Evolutionary conservation across 2,888 invertebrate species (phyloP).

Genomic region (Omphaloscelis lunosa): DNA sequence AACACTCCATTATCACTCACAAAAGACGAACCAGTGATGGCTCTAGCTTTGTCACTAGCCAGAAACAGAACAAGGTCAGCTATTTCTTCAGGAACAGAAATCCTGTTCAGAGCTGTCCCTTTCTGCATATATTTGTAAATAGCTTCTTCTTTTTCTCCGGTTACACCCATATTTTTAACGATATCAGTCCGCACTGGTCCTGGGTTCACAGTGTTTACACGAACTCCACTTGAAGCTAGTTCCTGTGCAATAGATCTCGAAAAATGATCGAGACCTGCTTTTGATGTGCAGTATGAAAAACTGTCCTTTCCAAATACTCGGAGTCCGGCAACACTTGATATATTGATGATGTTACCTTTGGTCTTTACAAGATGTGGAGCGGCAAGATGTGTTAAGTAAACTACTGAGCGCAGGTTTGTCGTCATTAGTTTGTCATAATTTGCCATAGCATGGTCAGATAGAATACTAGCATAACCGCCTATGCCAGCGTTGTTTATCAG

Average conservation of each 20-base stretch:
- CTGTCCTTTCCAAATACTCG: neutral
- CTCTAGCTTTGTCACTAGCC: constrained; percentile 36
- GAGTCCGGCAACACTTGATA: constrained; percentile 31
- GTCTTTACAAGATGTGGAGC: constrained; percentile 63
- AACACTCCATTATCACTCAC: constrained; percentile 40
- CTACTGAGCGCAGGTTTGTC: constrained; percentile 55
- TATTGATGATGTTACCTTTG: constrained; percentile 81
- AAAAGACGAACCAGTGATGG: constrained; percentile 38
- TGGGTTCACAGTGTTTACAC: constrained; percentile 38
- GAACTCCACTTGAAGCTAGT: constrained; percentile 29
- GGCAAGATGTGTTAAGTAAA: constrained; percentile 60
- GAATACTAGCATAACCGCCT: neutral
- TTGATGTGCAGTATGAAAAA: constrained; percentile 33
- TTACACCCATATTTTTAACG: constrained; percentile 17
- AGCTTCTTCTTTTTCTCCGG: neutral
- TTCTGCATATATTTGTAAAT: neutral
- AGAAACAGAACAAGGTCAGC: constrained; percentile 40
- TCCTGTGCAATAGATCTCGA: constrained; percentile 26
- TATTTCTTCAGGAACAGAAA: constrained; percentile 83
- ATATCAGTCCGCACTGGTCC: constrained; percentile 40
- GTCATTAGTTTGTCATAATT: constrained; percentile 40
- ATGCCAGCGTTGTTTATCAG: constrained; percentile 37
- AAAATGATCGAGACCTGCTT: constrained; percentile 40
- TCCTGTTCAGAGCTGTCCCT: constrained; percentile 10
- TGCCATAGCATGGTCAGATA: constrained; percentile 14